Base-by-base conservation (phyloP, 64 coral and sea anemone genomes). In the Stylophora pistillata region DNA sequence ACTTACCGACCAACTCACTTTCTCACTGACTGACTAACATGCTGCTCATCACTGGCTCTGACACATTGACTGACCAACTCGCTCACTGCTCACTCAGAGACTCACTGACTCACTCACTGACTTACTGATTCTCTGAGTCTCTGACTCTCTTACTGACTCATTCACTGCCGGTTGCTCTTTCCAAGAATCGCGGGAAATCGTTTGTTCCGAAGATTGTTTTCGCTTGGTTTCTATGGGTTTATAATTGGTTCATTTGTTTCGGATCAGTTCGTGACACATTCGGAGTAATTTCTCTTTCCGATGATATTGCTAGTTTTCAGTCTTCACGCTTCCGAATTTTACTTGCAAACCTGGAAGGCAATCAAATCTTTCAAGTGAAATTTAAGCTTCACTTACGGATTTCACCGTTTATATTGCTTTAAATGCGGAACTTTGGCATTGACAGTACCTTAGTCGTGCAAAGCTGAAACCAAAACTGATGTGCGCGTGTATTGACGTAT, bases 401-500 rank as follows among this genome's bases (percentile, higher is more conserved):
- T 3, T 3, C 30, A 60, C 30, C 23, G 80, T 65, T 62, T 56
- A 60, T 68, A 69, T n/a, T 21, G 33, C 20, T 68, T 20, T 23
- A 69, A 53, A 17, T 84, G 80, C 80, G 80, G 80, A 84, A 84
- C 68, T 84, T 27, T 12, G 4, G 53, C 30, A 15, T 3, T 68
- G 30, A 53, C 1, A 70, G 61, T 30, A 53, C 37, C 80, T 65
- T 69, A 1, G 26, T 69, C 53, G 34, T 69, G 62, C 30, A 15
- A 69, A 33, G 65, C 33, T 70, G 10, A 17, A 53, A 27, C 23
- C 4, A 69, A 84, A 62, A 63, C 80, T 15, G 41, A 82, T 64
- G 78, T 69, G 37, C 53, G 80, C 20, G 80, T 41, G 18, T 27
- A 53, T 84, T 84, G 80, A 84, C 80, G 80, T 84, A 84, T 26